phyloP scores from a whole-genome alignment of 37 sponge, comb jelly and placozoan genomes.

The Hexactinellida sp. region DNA sequence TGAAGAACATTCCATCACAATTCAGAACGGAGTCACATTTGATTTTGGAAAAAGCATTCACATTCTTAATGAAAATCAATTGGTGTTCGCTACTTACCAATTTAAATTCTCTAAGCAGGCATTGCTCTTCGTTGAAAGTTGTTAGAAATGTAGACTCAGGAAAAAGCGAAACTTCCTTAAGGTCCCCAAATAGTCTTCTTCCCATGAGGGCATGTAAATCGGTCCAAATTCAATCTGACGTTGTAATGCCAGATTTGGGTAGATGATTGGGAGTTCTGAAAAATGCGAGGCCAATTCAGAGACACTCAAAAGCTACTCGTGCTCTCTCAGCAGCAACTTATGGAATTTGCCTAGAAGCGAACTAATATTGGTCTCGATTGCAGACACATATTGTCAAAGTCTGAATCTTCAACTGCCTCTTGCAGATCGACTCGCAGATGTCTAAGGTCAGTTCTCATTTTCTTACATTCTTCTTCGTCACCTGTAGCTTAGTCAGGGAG shows the following conservation, averaged over 20 bases:
- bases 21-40: background rate
- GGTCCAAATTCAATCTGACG: background rate
- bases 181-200: background rate
- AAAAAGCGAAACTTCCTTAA: background rate
- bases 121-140: background rate
- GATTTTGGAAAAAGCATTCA: background rate
- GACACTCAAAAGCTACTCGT: background rate
- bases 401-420: background rate
- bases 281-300: background rate
- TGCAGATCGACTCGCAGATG: background rate
- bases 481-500: background rate
- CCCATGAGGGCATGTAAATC: background rate
- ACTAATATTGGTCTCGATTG: background rate
- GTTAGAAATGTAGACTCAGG: background rate
- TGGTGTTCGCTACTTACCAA: background rate
- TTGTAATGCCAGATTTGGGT: background rate
- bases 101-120: background rate
- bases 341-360: background rate
- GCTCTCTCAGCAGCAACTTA: background rate
- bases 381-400: background rate
- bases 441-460: conserved; percentile 10
- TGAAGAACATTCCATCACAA: background rate
- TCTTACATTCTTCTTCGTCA: background rate
- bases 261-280: background rate
- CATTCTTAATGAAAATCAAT: background rate